These are phyloP conservation scores for Sycophila sp. DNA, from an alignment of 1,140 invertebrate genomes.

Conservation along the genomic window DNA sequence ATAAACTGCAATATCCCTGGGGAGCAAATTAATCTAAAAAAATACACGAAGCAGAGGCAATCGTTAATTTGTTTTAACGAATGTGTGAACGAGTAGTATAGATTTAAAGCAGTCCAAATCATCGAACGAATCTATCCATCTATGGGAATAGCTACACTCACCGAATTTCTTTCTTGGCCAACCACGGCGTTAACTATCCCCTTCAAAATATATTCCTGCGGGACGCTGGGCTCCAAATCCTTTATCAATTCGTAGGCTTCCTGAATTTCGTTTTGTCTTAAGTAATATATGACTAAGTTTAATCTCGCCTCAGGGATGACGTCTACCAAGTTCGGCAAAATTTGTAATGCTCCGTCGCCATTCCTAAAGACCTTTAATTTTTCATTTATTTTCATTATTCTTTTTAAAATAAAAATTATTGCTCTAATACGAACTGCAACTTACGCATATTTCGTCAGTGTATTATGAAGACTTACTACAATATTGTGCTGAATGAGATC, in stretches of 20 bases:
- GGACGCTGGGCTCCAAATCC: constrained; percentile 90
- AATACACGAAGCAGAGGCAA: too few relatives aligned
- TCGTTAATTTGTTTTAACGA: too few relatives aligned
- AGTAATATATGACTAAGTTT: constrained; percentile 95
- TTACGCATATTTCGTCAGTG: too few relatives aligned
- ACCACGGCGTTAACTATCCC: constrained; percentile 94
- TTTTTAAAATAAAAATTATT: too few relatives aligned
- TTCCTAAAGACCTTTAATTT: constrained; percentile 80
- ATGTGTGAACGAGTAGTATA: too few relatives aligned
- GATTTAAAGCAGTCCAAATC: too few relatives aligned
- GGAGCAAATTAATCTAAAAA: too few relatives aligned
- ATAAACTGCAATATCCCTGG: neutral
- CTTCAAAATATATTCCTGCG: constrained; percentile 96
- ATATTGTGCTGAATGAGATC: constrained; percentile 96
- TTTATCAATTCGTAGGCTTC: constrained; percentile 93
- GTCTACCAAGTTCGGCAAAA: constrained; percentile 91
- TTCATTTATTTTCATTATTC: too few relatives aligned
- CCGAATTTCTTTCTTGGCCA: constrained; percentile 91
- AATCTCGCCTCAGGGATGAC: constrained; percentile 95
- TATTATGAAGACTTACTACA: too few relatives aligned
- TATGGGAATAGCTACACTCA: constrained; percentile 65
- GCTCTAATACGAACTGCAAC: too few relatives aligned
- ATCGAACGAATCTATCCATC: too few relatives aligned
- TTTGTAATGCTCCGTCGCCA: constrained; percentile 92
- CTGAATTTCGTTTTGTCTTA: constrained; percentile 89